phyloP scores from a whole-genome alignment of 2,113 vertebrate species.

The Sebastes schlegelii region DNA sequence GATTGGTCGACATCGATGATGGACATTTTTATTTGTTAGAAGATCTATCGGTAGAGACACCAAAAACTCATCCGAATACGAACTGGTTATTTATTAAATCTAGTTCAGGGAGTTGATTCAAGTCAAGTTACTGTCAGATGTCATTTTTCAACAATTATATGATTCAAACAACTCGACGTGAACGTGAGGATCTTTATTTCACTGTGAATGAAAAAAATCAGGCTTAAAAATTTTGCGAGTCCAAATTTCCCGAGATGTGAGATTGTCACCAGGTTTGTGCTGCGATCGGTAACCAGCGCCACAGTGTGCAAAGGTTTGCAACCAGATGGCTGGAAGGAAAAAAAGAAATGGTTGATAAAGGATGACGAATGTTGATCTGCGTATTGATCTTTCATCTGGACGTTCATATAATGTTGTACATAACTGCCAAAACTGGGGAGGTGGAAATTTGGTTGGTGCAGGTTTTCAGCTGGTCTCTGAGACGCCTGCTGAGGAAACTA shows the following conservation, averaged over 20 bases:
- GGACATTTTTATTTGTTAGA: constrained; percentile 30
- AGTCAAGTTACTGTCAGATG: neutral
- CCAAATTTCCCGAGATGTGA: neutral
- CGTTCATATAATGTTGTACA: constrained; percentile 38
- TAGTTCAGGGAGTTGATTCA: neutral
- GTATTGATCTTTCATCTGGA: constrained; percentile 34
- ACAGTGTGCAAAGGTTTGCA: neutral
- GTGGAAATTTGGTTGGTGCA: constrained; percentile 6
- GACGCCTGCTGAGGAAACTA: constrained; percentile 31
- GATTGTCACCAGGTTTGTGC: neutral
- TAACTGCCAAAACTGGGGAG: neutral
- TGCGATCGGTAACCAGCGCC: neutral
- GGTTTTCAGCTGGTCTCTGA: constrained; percentile 77
- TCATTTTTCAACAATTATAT: neutral
- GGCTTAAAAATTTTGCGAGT: constrained; percentile 11
- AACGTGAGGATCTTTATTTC: constrained; percentile 21
- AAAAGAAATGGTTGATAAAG: neutral
- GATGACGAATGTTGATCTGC: constrained; percentile 28
- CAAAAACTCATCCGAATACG: neutral
- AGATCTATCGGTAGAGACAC: neutral
- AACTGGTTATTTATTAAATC: constrained; percentile 31
- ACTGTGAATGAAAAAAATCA: neutral
- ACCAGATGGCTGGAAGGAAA: neutral
- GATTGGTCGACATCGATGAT: constrained; percentile 43
- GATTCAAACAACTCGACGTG: neutral